A percentile compares a stretch with the other conserved stretches of the same genome.
Conservation (phyloP, 1,140 invertebrate genomes). For the Antheraea mylitta region DNA sequence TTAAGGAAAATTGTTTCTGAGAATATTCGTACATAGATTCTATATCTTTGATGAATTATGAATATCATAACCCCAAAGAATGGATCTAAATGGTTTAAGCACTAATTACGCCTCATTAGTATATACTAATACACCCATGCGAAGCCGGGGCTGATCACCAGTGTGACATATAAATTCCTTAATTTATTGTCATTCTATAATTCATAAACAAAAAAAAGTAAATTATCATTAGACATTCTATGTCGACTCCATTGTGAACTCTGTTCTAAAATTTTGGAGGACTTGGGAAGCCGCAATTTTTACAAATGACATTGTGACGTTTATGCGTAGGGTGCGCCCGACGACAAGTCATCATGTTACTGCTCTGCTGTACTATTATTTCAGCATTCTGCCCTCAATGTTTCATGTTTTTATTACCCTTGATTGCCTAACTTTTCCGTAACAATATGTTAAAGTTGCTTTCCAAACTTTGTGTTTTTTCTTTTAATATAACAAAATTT, state of each 20-base stretch:
- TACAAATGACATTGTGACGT: conserved; percentile 77
- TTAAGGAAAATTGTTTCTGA: no score
- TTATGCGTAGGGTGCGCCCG: conserved; percentile 63
- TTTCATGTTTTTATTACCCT: conserved; percentile 3
- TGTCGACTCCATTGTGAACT: conserved; percentile 33
- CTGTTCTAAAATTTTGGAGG: conserved; percentile 59
- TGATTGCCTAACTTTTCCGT: background rate
- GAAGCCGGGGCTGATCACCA: no score
- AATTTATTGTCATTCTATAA: background rate
- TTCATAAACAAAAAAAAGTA: background rate
- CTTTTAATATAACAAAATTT: no score
- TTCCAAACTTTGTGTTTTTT: background rate
- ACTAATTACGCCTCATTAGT: no score
- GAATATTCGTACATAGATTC: no score
- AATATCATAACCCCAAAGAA: no score
- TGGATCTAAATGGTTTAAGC: no score
- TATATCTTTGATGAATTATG: no score
- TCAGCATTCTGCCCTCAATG: conserved; percentile 35
- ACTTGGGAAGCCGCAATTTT: conserved; percentile 74
- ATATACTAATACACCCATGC: no score
- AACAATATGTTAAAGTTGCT: background rate
- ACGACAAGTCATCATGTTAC: conserved; percentile 75
- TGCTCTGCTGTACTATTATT: conserved; percentile 71
- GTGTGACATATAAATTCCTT: background rate
- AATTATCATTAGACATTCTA: background rate